Evolutionary conservation across 2,797 vertebrate species (phyloP).

Genomic region (Cossypha dichroa): DNA sequence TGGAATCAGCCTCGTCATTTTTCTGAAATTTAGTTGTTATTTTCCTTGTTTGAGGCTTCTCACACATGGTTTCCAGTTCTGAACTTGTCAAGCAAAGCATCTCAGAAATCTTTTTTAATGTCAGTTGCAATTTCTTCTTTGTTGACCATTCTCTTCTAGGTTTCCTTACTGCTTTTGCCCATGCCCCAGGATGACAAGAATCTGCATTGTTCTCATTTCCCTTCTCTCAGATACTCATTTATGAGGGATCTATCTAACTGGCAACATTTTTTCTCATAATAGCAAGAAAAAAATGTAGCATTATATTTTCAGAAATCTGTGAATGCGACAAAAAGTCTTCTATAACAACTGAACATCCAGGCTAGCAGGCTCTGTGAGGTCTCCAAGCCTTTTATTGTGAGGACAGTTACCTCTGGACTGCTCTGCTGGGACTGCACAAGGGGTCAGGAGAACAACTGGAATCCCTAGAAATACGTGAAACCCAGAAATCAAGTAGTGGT

Average conservation of each 20-base stretch:
- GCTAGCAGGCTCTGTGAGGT: rapidly evolving
- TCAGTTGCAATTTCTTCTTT: background rate
- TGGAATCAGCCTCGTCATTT: background rate
- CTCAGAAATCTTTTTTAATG: background rate
- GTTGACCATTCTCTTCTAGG: background rate
- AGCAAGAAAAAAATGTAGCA: background rate
- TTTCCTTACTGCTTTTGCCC: background rate
- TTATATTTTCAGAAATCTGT: background rate
- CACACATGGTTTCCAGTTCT: background rate
- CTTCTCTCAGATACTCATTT: background rate
- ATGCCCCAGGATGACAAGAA: background rate
- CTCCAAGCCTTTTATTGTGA: background rate
- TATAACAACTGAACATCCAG: background rate
- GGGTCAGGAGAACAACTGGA: background rate
- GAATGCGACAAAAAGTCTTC: background rate
- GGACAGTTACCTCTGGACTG: background rate
- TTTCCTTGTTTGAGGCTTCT: background rate
- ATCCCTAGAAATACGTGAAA: background rate
- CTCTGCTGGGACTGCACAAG: background rate
- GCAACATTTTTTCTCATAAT: background rate
- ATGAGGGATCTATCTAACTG: background rate
- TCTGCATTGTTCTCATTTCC: background rate
- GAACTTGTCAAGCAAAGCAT: background rate
- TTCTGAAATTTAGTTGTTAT: background rate
- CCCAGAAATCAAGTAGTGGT: background rate